phyloP scores from a whole-genome alignment of 1,140 invertebrate genomes.

The Sinella curviseta region DNA sequence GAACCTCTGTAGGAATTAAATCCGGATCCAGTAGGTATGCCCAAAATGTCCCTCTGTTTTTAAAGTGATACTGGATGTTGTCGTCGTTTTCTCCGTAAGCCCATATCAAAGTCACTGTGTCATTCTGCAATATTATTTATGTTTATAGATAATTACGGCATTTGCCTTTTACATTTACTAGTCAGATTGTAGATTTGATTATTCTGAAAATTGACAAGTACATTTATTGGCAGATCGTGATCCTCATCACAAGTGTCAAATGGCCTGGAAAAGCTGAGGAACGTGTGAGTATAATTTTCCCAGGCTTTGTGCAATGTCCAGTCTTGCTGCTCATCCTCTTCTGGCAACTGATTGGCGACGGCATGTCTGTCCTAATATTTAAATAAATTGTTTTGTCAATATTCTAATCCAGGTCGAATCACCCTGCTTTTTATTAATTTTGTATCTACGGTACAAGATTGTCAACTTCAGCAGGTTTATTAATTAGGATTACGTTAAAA shows the following conservation, averaged over 20 bases:
- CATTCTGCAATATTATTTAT: no score
- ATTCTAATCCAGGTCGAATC: no score
- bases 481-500: no score
- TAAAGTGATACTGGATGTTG: slow-evolving; percentile 17
- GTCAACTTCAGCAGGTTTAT: no score
- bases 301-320: not conserved
- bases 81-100: slow-evolving; percentile 16
- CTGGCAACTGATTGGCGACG: not conserved
- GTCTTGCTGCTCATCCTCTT: not conserved
- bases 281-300: not conserved
- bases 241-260: slow-evolving; percentile 88
- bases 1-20: not conserved
- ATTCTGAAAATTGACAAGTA: no score
- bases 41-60: not conserved
- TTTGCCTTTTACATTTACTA: no score
- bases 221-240: slow-evolving; percentile 79
- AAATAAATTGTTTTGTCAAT: no score
- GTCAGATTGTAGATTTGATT: no score
- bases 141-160: no score
- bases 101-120: not conserved
- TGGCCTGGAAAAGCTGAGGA: slow-evolving; percentile 70
- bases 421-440: no score
- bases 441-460: no score
- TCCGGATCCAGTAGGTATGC: not conserved
- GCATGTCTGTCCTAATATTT: slow-evolving; percentile 4